Evolutionary conservation across 2,797 vertebrate species (phyloP).

Genomic region (Spea hammondii): DNA sequence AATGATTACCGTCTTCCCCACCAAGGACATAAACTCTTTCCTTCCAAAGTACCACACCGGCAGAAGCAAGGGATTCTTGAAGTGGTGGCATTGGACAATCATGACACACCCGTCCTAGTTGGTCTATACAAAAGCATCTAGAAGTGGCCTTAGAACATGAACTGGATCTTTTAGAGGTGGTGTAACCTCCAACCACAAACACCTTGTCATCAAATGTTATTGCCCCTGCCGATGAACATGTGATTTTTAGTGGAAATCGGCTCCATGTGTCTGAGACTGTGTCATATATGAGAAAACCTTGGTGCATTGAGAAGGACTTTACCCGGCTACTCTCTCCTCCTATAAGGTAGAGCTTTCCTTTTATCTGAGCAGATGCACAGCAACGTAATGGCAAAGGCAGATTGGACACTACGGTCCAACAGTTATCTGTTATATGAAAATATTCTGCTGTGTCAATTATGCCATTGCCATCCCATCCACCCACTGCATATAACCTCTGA

Average conservation of each 20-base stretch:
- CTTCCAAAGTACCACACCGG: constrained; percentile 79
- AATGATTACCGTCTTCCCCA: constrained; percentile 74
- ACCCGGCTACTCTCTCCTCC: constrained; percentile 75
- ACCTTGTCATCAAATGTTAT: constrained; percentile 77
- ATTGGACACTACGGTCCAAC: constrained; percentile 59
- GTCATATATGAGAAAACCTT: constrained; percentile 79
- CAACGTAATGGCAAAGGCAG: constrained; percentile 73
- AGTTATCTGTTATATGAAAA: constrained; percentile 63
- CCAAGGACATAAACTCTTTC: constrained; percentile 79
- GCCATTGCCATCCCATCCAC: constrained; percentile 72
- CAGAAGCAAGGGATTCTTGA: constrained; percentile 72
- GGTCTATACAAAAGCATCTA: constrained; percentile 76
- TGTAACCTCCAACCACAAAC: constrained; percentile 78
- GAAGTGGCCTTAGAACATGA: constrained; percentile 72
- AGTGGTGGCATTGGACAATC: constrained; percentile 71
- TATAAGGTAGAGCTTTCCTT: constrained; percentile 74
- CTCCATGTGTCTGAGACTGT: constrained; percentile 72
- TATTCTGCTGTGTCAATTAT: constrained; percentile 75
- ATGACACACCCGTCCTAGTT: constrained; percentile 62
- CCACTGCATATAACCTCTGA: constrained; percentile 72
- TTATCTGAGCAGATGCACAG: constrained; percentile 71
- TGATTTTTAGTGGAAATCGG: constrained; percentile 71
- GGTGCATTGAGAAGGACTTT: constrained; percentile 73
- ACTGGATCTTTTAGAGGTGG: constrained; percentile 71
- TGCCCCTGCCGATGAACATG: constrained; percentile 75